A percentile compares a stretch with the other conserved stretches of the same genome.
Conservation (phyloP, 2,113 vertebrate genomes). For the Vulpes vulpes region DNA sequence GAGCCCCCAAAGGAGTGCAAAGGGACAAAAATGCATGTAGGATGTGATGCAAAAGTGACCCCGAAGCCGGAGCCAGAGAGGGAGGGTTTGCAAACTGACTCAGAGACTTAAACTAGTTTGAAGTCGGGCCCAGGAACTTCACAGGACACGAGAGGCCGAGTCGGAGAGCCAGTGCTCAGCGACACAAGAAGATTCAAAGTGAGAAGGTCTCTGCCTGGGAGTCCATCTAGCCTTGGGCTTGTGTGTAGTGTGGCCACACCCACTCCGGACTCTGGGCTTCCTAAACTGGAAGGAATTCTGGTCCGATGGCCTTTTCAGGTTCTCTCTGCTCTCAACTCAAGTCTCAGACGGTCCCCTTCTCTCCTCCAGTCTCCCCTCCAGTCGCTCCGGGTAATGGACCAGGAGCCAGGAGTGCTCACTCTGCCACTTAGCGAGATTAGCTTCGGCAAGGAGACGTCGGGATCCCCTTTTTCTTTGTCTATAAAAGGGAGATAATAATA, state of each 20-base stretch:
- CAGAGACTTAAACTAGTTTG: conserved; percentile 51
- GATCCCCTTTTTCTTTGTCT: conserved; percentile 61
- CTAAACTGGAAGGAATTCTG: conserved; percentile 6
- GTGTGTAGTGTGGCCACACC: conserved; percentile 35
- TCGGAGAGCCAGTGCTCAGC: neutral
- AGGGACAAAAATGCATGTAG: neutral
- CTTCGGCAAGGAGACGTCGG: neutral
- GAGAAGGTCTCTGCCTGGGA: conserved; percentile 19
- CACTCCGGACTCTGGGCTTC: neutral
- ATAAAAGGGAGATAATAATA: conserved; percentile 70
- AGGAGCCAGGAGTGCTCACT: neutral
- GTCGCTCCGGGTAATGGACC: neutral
- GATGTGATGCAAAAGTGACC: neutral
- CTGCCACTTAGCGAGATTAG: neutral
- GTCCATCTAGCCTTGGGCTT: neutral
- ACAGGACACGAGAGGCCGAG: neutral
- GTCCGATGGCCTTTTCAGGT: neutral
- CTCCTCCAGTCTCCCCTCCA: neutral
- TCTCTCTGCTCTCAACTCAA: neutral
- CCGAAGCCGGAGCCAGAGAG: neutral
- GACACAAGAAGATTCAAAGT: conserved; percentile 16
- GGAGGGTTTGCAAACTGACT: neutral
- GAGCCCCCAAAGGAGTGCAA: neutral
- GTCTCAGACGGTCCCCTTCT: neutral
- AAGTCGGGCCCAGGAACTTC: conserved; percentile 65